Percentiles rank a stretch among this genome's conserved stretches.
These are phyloP conservation scores for Drosophila hydei DNA, from an alignment of 1,140 invertebrate genomes.

Conservation along the genomic window DNA sequence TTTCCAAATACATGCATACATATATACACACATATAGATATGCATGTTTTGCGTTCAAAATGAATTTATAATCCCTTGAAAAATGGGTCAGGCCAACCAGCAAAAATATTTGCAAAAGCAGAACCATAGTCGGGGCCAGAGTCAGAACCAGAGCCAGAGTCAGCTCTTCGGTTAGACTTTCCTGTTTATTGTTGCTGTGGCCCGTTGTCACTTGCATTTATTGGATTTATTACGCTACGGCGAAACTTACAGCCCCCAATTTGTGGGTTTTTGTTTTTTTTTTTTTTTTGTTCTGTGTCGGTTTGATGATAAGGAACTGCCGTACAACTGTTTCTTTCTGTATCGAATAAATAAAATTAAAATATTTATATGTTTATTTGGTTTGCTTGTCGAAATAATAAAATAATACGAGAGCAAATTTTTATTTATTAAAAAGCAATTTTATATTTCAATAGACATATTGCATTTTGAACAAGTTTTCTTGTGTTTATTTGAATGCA, in stretches of 20 bases:
- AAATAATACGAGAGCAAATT: slow-evolving; percentile 40
- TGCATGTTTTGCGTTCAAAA: slow-evolving; percentile 62
- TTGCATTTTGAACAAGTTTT: slow-evolving; percentile 27
- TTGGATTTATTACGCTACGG: slow-evolving; percentile 39
- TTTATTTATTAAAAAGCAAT: slow-evolving; percentile 56
- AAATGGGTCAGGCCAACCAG: slow-evolving; percentile 49
- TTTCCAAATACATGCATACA: no score
- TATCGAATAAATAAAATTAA: slow-evolving; percentile 35
- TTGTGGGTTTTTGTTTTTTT: not conserved
- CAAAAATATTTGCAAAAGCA: slow-evolving; percentile 57
- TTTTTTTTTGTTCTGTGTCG: not conserved
- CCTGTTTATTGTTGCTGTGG: slow-evolving; percentile 17
- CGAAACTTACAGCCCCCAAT: not conserved
- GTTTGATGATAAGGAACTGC: not conserved
- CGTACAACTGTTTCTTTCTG: not conserved
- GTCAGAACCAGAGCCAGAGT: not conserved
- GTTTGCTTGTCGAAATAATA: slow-evolving; percentile 20
- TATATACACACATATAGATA: no score
- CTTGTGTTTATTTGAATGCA: slow-evolving; percentile 5
- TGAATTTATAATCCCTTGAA: slow-evolving; percentile 72
- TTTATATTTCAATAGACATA: slow-evolving; percentile 34
- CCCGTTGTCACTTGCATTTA: slow-evolving; percentile 41
- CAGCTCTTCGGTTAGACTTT: slow-evolving; percentile 14
- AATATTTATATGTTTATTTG: not conserved
- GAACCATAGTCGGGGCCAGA: no score